Evolutionary conservation across 1,140 invertebrate genomes (phyloP).

Genomic region (Dendrolimus punctatus): DNA sequence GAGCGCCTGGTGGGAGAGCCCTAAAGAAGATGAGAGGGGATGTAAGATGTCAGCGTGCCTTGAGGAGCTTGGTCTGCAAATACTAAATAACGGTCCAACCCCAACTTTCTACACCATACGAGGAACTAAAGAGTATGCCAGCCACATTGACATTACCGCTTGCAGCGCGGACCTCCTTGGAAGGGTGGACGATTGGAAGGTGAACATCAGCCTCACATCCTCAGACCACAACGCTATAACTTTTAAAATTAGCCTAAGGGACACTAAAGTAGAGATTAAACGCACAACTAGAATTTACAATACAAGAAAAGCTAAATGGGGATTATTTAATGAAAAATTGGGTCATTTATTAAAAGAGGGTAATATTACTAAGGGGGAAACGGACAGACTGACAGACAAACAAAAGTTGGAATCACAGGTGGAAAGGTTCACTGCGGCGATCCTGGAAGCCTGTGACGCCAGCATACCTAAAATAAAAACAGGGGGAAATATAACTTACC

Average conservation of each 20-base stretch:
- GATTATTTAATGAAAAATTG: slow-evolving; percentile 8
- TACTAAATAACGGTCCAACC: slow-evolving; percentile 8
- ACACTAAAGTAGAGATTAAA: slow-evolving; percentile 1
- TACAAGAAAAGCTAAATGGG: slow-evolving; percentile 20
- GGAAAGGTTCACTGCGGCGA: slow-evolving; percentile 1
- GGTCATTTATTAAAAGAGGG: background rate
- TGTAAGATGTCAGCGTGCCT: slow-evolving; percentile 1
- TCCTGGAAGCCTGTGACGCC: slow-evolving; percentile 4
- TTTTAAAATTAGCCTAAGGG: slow-evolving; percentile 6
- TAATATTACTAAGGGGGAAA: slow-evolving; percentile 1
- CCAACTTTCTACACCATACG: slow-evolving; percentile 17
- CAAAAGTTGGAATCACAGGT: slow-evolving; percentile 5
- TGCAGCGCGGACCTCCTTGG: slow-evolving; percentile 3
- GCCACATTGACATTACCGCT: slow-evolving; percentile 11
- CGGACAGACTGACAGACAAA: slow-evolving; percentile 8
- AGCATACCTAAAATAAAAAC: slow-evolving; percentile 9
- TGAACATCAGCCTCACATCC: slow-evolving; percentile 1
- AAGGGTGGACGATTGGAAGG: slow-evolving; percentile 7
- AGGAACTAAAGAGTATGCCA: background rate
- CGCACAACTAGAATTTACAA: slow-evolving; percentile 17
- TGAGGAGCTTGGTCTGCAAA: slow-evolving; percentile 4
- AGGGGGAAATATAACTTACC: slow-evolving; percentile 5
- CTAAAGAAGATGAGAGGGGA: slow-evolving; percentile 7
- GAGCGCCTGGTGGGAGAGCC: slow-evolving; percentile 17
- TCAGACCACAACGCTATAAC: slow-evolving; percentile 15